Evolutionary conservation across 2,113 vertebrate species (phyloP).

Genomic region (Myrmophylax atrothorax): DNA sequence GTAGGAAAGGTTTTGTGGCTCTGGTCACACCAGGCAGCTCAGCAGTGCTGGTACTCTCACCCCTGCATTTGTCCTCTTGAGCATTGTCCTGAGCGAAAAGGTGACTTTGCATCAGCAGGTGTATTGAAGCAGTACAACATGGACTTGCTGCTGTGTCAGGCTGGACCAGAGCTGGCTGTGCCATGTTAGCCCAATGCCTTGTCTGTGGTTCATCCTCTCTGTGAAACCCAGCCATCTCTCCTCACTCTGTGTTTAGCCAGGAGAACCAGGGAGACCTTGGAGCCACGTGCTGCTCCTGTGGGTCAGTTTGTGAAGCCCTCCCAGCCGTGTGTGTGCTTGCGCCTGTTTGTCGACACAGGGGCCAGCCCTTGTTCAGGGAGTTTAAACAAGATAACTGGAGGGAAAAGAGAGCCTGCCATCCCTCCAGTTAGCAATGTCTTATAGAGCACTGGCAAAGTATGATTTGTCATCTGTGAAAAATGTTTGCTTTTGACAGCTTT

Average conservation of each 20-base stretch:
- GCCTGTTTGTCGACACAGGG: not conserved
- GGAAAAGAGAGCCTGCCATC: not conserved
- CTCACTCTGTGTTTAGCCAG: not conserved
- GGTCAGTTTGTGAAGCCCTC: not conserved
- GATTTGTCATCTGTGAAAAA: constrained; percentile 58
- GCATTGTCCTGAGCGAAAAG: not conserved
- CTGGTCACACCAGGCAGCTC: rapidly evolving
- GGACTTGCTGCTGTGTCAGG: not conserved
- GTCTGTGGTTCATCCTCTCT: not conserved
- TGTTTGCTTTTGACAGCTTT: constrained; percentile 54
- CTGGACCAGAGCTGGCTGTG: not conserved
- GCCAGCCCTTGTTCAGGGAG: not conserved
- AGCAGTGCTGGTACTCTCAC: rapidly evolving
- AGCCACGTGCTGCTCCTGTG: rapidly evolving
- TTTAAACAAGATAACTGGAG: constrained; percentile 20
- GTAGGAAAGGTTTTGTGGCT: not conserved
- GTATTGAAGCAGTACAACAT: not conserved
- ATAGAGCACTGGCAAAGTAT: not conserved
- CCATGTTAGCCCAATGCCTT: rapidly evolving
- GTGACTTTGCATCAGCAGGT: not conserved
- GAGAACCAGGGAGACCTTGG: not conserved
- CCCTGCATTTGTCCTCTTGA: rapidly evolving
- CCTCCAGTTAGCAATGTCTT: not conserved
- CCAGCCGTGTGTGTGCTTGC: rapidly evolving
- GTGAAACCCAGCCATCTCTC: not conserved